Percentiles rank a stretch among this genome's conserved stretches.
phyloP scores from a whole-genome alignment of 2,797 vertebrate genomes.

The Graptemys geographica region DNA sequence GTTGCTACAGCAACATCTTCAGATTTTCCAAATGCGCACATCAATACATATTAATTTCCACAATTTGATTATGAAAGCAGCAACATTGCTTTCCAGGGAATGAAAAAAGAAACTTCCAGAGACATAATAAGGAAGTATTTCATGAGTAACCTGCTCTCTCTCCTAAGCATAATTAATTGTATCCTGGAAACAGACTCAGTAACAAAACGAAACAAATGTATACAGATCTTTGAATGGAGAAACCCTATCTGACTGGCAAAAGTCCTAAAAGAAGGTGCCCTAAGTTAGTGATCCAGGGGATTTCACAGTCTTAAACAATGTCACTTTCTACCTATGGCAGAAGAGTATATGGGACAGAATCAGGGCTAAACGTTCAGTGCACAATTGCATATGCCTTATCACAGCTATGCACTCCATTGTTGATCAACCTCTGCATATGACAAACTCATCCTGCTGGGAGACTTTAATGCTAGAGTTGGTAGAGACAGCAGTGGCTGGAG shows the following conservation, averaged over 20 bases:
- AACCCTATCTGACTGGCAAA: not conserved
- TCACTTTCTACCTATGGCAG: not conserved
- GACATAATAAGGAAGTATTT: not conserved
- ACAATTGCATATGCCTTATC: not conserved
- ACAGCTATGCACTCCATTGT: not conserved
- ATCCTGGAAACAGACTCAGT: not conserved
- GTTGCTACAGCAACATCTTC: constrained; percentile 12
- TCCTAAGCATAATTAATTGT: not conserved
- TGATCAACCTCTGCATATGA: too few relatives aligned
- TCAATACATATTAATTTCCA: not conserved
- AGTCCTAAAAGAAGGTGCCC: not conserved
- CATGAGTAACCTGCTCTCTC: not conserved
- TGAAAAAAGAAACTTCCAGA: not conserved
- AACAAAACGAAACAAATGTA: not conserved
- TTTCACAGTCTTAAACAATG: not conserved
- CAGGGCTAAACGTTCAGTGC: not conserved
- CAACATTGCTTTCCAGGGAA: not conserved
- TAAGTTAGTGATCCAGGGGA: not conserved
- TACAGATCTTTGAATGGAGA: not conserved
- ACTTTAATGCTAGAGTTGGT: too few relatives aligned
- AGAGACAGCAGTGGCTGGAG: too few relatives aligned
- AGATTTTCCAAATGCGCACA: not conserved
- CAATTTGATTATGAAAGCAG: not conserved
- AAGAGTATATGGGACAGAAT: not conserved
- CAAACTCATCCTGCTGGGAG: too few relatives aligned